A percentile compares a stretch with the other conserved stretches of the same genome.
Conservation (phyloP, 2,113 vertebrate species). For the Antechinus stuartii region DNA sequence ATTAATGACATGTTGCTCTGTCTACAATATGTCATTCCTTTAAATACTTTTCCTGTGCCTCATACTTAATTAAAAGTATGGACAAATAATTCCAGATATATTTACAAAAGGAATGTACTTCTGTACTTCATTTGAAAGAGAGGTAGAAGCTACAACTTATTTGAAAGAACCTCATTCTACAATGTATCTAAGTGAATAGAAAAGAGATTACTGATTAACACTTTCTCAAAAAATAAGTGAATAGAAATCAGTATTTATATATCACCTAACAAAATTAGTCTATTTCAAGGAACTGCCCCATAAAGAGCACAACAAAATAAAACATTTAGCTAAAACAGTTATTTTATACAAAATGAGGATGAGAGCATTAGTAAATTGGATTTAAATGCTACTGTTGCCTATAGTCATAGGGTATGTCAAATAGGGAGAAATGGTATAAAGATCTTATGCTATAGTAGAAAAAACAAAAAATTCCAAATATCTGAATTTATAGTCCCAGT, state of each 20-base stretch:
- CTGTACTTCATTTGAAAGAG: conserved; percentile 2
- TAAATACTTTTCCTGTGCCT: not conserved
- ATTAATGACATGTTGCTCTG: not conserved
- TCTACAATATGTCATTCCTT: conserved; percentile 1
- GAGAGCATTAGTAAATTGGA: not conserved
- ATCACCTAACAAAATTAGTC: not conserved
- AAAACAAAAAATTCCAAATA: not conserved
- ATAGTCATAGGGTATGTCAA: not conserved
- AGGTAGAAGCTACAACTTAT: not conserved
- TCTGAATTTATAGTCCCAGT: not conserved
- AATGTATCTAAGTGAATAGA: not conserved
- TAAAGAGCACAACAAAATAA: not conserved
- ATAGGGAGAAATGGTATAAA: not conserved
- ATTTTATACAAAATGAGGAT: not conserved
- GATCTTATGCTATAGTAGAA: not conserved
- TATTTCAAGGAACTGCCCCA: not conserved
- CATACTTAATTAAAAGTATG: not conserved
- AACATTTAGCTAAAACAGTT: not conserved
- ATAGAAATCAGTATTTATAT: not conserved
- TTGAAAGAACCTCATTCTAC: not conserved
- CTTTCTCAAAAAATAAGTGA: not conserved
- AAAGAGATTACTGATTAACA: not conserved
- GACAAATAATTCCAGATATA: conserved; percentile 1
- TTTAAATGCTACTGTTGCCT: not conserved
- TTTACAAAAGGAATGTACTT: not conserved